phyloP scores from a whole-genome alignment of 2,113 vertebrate genomes.

The Alaudala cheleensis region DNA sequence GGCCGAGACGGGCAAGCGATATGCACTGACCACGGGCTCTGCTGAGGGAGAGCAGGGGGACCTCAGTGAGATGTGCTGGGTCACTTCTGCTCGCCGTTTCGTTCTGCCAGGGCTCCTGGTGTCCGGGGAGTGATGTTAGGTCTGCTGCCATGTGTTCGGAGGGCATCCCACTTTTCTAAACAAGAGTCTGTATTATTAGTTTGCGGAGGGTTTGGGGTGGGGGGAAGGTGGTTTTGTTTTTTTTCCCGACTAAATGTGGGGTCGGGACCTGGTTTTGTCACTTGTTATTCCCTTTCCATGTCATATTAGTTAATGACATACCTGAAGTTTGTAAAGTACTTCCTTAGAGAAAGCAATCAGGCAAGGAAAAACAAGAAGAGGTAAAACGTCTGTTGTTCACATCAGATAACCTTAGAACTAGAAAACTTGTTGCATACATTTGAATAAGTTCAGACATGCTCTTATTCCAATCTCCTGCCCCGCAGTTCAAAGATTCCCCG shows the following conservation, averaged over 20 bases:
- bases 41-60: not conserved
- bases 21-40: not conserved
- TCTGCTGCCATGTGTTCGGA: not conserved
- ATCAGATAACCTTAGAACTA: conserved; percentile 42
- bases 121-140: not conserved
- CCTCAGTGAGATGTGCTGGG: not conserved
- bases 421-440: conserved; percentile 45
- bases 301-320: not conserved
- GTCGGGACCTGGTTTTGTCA: not conserved
- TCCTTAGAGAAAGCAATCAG: not conserved
- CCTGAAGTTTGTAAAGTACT: not conserved
- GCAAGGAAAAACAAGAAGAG: not conserved
- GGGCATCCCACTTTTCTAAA: not conserved
- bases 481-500: conserved; percentile 51
- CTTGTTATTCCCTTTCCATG: not conserved
- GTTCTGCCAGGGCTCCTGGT: not conserved
- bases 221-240: not conserved
- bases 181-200: not conserved
- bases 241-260: not conserved
- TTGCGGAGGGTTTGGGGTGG: rapidly evolving
- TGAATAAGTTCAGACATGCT: conserved; percentile 33
- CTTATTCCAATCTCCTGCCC: not conserved
- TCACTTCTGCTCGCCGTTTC: not conserved
- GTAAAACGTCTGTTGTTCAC: not conserved
- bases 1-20: not conserved